Base-by-base conservation (phyloP, 1,140 invertebrate species). In the Caenorhabditis latens region DNA sequence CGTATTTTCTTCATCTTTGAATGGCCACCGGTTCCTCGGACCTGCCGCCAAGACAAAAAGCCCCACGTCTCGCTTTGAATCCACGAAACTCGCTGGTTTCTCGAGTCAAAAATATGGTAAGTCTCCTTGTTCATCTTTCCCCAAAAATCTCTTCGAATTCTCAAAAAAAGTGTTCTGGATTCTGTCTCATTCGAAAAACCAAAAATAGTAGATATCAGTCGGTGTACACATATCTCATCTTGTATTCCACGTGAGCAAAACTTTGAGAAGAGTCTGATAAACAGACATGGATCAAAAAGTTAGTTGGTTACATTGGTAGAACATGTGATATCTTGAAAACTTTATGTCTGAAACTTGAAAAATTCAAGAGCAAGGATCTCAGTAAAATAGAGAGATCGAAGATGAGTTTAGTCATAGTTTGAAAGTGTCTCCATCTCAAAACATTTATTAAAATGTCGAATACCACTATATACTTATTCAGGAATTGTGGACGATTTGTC, bases 211-310 rank as follows among this genome's bases (percentile, higher is more conserved):
- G 14, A n/a, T n/a, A n/a, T n/a, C n/a, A 43, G 19, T n/a, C 11
- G 50, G 9, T 53, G 50, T 65, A 40, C 32, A 65, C 57, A n/a
- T 19, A 58, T 19, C 65, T 71, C 4, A 71, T 71, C 42, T 19
- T 9, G 9, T 42, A 79, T 79, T 79, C 71, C 71, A 79, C 71
- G 71, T 79, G 71, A 79, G 65, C 13, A 71, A 19, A 32, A 46
- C n/a, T 32, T 67, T 21, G 63, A 67, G 40, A 40, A 40, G 50
- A 14, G 50, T 63, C 61, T 63, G 21, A 11, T n/a, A 48, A 48
- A 79, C 71, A 79, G 43, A 53, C 19, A 79, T 79, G 46, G 67
- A 71, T 46, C 67, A 48, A 43, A n/a, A 46, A 48, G 67, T 48
- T 71, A 21, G 57, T 8, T 58, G n/a, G 57, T n/a, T 14, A 13